phyloP scores from a whole-genome alignment of 2,888 invertebrate genomes.

The Lasioglossum pauxillum region DNA sequence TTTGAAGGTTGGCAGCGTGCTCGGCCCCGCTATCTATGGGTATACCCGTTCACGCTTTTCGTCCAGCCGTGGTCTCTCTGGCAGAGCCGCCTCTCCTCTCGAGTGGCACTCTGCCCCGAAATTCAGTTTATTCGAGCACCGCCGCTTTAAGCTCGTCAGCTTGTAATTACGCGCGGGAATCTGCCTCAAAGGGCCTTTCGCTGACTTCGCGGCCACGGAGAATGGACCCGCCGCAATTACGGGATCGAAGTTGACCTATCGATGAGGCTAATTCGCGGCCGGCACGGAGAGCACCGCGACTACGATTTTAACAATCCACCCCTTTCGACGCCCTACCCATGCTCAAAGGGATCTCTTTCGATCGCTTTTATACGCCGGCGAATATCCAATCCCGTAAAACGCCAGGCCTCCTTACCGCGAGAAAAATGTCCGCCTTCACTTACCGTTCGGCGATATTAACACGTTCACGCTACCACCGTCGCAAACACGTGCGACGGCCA shows the following conservation, averaged over 20 bases:
- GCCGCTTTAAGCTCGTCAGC: constrained; percentile 63
- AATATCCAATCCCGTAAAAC: not conserved
- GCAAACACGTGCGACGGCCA: too few relatives aligned
- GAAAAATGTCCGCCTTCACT: not conserved
- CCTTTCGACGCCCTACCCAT: not conserved
- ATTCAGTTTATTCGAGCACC: constrained; percentile 70
- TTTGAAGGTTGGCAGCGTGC: constrained; percentile 57
- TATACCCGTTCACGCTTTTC: constrained; percentile 62
- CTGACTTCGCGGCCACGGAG: constrained; percentile 48
- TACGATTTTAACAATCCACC: constrained; percentile 38
- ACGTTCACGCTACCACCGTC: not conserved
- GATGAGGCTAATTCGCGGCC: constrained; percentile 47
- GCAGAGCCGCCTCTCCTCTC: constrained; percentile 50
- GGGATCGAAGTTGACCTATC: constrained; percentile 58
- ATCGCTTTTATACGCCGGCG: constrained; percentile 10
- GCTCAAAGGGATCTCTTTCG: constrained; percentile 12
- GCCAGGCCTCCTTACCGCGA: not conserved
- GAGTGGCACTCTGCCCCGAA: constrained; percentile 67
- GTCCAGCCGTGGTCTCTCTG: constrained; percentile 42
- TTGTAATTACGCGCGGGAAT: constrained; percentile 62
- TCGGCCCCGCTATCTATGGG: constrained; percentile 43
- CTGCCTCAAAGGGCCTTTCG: constrained; percentile 63
- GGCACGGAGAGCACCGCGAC: not conserved
- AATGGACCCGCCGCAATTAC: constrained; percentile 58
- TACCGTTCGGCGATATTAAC: not conserved